These are phyloP conservation scores for Drosophila nasuta DNA, from an alignment of 1,140 invertebrate genomes.

Conservation along the genomic window DNA sequence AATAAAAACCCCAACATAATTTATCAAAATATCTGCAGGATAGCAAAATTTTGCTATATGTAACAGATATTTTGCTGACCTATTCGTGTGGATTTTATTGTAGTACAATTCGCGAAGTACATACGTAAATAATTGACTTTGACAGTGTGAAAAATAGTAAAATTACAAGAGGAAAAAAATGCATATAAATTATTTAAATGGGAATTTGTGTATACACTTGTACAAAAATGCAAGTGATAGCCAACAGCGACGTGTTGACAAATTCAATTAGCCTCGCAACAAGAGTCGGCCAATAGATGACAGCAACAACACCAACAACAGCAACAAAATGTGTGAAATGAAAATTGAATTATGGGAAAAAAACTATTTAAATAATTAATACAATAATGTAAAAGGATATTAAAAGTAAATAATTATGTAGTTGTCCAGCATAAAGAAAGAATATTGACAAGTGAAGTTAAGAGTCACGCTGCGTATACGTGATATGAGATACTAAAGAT, in stretches of 20 bases:
- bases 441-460: not conserved
- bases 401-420: conserved; percentile 3
- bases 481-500: not conserved
- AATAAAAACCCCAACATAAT: not conserved
- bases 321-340: conserved; percentile 19
- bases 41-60: not conserved
- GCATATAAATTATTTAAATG: conserved; percentile 20
- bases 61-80: not conserved
- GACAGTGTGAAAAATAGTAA: conserved; percentile 43
- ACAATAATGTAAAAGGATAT: not conserved
- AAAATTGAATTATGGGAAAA: conserved; percentile 27
- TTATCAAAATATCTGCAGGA: not conserved
- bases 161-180: conserved; percentile 35
- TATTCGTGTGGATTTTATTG: conserved; percentile 16
- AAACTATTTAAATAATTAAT: conserved; percentile 30
- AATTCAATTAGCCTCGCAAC: conserved; percentile 69
- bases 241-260: conserved; percentile 67
- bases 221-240: conserved; percentile 59
- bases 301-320: conserved; percentile 28
- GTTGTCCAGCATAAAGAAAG: not conserved
- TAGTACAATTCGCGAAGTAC: conserved; percentile 1
- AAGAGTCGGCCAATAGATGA: conserved; percentile 52
- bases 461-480: not conserved
- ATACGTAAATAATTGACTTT: conserved; percentile 30
- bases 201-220: conserved; percentile 9